Evolutionary conservation across 2,797 vertebrate genomes (phyloP), one percentile per base, ranked within the genome.

Genomic region (Hemitrygon akajei): DNA sequence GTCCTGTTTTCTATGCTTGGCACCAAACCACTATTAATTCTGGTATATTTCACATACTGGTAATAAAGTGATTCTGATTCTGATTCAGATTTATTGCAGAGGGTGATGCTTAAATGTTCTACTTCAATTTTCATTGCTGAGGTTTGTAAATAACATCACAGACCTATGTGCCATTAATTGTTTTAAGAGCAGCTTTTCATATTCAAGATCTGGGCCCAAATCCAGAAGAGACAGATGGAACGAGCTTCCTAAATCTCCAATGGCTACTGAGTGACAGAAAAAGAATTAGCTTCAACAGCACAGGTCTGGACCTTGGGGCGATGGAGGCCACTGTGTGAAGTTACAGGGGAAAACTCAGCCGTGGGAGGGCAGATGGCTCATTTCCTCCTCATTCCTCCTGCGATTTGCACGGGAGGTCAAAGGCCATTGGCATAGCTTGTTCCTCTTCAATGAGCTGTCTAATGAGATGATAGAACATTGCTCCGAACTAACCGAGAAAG

Each of bases 161-260:
- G 81, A 10, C 47, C 27, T 58, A 84, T 84, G 47, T 84, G 56
- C 22, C 25, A 84, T 84, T 84, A 84, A 84, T 84, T 84, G 56
- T 84, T 84, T 20, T 27, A 84, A 84, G 47, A 30, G 47, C 25
- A 25, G 25, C 22, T 30, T 56, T n/a, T 79, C 76, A 30, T 58
- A 58, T 84, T 84, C 81, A 84, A 40, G 81, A 84, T 84, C 47
- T 84, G 81, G 81, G 81, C 56, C 56, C 56, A 47, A 84, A 58
- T 84, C 47, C 81, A 84, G 25, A 18, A 0, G 22, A 58, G 81
- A 11, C 81, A 84, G 81, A 84, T 84, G 81, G 81, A 25, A 84
- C 56, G 81, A 58, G 81, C 47, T 81, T 84, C 27, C 22, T 27
- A 58, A 25, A 47, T 84, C 81, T 84, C 81, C 56, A 10, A 84